Percentiles rank a stretch among this genome's conserved stretches.
Conservation (phyloP, 1,140 invertebrate genomes). For the Nasonia giraulti region DNA sequence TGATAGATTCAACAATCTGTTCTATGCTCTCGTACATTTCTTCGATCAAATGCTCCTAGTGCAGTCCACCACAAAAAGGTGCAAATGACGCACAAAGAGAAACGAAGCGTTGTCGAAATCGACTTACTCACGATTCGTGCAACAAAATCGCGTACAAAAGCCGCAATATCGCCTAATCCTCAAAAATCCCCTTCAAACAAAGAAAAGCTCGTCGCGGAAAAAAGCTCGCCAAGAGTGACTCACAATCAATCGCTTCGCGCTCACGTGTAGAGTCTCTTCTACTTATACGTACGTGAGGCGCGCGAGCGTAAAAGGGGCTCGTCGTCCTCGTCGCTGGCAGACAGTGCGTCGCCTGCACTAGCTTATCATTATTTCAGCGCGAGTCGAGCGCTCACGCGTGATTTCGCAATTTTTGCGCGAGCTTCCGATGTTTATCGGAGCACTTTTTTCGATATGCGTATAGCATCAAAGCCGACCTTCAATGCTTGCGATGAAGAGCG, state of each 20-base stretch:
- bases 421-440: conserved; percentile 16
- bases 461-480: no score
- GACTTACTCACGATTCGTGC: no score
- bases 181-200: background rate
- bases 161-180: background rate
- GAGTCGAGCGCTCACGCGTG: conserved; percentile 13
- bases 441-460: no score
- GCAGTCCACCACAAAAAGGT: background rate
- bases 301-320: conserved; percentile 19
- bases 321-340: conserved; percentile 21
- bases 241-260: background rate
- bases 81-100: no score
- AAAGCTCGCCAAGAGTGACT: background rate
- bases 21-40: background rate
- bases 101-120: no score
- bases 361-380: conserved; percentile 2
- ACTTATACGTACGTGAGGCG: background rate
- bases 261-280: background rate
- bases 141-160: no score
- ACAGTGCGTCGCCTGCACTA: conserved; percentile 27
- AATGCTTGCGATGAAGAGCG: no score
- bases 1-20: background rate
- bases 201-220: background rate
- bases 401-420: background rate
- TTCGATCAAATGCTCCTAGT: background rate